phyloP scores from a whole-genome alignment of 2,888 invertebrate species.

The Plagodis pulveraria region DNA sequence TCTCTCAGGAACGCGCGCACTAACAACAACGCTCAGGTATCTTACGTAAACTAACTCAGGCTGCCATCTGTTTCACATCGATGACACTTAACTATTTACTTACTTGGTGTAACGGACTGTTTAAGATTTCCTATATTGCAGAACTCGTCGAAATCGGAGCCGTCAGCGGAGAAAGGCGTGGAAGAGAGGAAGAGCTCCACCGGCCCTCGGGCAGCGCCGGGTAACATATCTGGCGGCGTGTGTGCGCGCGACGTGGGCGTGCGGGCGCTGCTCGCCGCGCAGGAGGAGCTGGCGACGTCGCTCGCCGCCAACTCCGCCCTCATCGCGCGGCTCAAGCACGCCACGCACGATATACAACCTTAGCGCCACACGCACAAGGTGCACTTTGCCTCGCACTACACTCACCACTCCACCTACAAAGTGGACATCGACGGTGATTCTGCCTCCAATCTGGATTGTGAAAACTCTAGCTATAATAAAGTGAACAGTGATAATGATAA shows the following conservation, averaged over 20 bases:
- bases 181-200: background rate
- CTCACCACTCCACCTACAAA: background rate
- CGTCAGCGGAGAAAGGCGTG: background rate
- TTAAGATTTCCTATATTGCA: background rate
- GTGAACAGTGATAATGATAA: background rate
- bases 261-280: constrained; percentile 62
- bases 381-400: background rate
- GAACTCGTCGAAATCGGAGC: background rate
- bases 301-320: constrained; percentile 55
- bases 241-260: constrained; percentile 50
- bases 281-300: constrained; percentile 56
- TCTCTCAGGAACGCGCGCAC: constrained; percentile 37
- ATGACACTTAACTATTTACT: no score
- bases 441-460: no score
- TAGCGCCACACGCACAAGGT: constrained; percentile 32
- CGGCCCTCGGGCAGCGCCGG: constrained; percentile 4
- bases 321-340: constrained; percentile 40
- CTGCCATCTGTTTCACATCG: background rate
- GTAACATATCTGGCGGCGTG: constrained; percentile 33
- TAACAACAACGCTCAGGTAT: constrained; percentile 30
- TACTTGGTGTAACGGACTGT: no score
- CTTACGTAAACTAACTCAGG: background rate
- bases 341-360: constrained; percentile 38
- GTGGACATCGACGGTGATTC: no score
- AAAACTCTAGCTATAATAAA: background rate